phyloP scores from a whole-genome alignment of 2,113 vertebrate species.

The Myotis davidii region DNA sequence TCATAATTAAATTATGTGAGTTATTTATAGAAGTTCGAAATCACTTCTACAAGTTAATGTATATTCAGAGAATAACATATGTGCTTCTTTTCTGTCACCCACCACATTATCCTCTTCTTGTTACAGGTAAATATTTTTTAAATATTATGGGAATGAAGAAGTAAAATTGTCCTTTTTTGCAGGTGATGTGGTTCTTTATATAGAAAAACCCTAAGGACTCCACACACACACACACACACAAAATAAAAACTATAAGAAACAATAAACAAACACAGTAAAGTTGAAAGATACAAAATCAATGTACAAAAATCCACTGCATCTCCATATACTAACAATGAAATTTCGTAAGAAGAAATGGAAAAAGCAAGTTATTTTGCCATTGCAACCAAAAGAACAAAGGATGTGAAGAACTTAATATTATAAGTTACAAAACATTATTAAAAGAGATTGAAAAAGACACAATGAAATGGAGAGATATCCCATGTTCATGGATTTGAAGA shows the following conservation, averaged over 20 bases:
- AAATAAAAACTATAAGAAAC: background rate
- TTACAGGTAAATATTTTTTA: background rate
- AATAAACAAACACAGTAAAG: background rate
- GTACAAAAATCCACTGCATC: background rate
- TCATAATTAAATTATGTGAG: background rate
- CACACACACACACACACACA: too few species aligned
- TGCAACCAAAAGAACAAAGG: background rate
- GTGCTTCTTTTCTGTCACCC: background rate
- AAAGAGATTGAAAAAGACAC: background rate
- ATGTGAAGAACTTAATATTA: background rate
- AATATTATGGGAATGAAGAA: background rate
- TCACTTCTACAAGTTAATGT: background rate
- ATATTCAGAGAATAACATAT: background rate
- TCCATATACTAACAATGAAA: background rate
- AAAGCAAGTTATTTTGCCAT: background rate
- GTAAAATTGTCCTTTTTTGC: background rate
- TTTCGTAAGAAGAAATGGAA: background rate
- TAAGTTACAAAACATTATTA: background rate
- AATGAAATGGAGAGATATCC: background rate
- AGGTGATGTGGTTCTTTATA: background rate
- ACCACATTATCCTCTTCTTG: background rate
- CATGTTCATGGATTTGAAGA: background rate
- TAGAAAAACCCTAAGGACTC: background rate
- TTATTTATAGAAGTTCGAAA: constrained; percentile 10
- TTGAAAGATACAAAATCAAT: background rate